Evolutionary conservation across 2,113 vertebrate species (phyloP).

Genomic region (Nansenia antarctica): DNA sequence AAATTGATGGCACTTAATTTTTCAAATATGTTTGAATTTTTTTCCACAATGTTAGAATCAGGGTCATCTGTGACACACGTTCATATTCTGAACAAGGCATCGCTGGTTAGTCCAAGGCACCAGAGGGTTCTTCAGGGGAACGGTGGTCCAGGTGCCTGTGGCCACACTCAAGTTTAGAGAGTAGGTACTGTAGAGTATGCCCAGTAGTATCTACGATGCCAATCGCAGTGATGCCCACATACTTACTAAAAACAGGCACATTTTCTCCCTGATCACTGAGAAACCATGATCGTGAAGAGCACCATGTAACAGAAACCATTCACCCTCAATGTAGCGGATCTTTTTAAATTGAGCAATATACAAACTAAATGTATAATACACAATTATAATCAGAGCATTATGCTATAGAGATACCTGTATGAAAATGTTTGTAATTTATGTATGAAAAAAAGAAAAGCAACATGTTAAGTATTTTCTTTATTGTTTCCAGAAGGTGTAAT

Average conservation of each 20-base stretch:
- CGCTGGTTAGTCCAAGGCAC: too few relatives aligned
- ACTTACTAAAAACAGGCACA: too few relatives aligned
- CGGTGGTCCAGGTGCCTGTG: too few relatives aligned
- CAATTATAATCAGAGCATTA: constrained; percentile 17
- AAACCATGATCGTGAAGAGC: constrained; percentile 18
- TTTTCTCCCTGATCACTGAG: constrained; percentile 14
- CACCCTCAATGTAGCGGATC: constrained; percentile 20
- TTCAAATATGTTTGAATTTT: too few relatives aligned
- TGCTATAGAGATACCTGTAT: constrained; percentile 28
- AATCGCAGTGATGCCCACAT: too few relatives aligned
- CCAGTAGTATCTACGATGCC: too few relatives aligned
- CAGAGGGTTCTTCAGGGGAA: too few relatives aligned
- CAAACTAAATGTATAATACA: constrained; percentile 21
- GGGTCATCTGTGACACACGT: too few relatives aligned
- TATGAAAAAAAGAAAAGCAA: constrained; percentile 33
- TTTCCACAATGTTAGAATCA: too few relatives aligned
- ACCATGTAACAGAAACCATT: constrained; percentile 1
- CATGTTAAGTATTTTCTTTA: not conserved
- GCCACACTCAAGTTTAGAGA: too few relatives aligned
- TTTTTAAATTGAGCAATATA: constrained; percentile 31
- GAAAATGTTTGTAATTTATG: constrained; percentile 48
- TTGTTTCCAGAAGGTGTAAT: constrained; percentile 35
- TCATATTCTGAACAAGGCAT: too few relatives aligned
- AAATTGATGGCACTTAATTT: too few relatives aligned
- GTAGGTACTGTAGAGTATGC: constrained; percentile 19